Base-by-base conservation (phyloP, 2,888 invertebrate species). In the Pseudoips prasinana region DNA sequence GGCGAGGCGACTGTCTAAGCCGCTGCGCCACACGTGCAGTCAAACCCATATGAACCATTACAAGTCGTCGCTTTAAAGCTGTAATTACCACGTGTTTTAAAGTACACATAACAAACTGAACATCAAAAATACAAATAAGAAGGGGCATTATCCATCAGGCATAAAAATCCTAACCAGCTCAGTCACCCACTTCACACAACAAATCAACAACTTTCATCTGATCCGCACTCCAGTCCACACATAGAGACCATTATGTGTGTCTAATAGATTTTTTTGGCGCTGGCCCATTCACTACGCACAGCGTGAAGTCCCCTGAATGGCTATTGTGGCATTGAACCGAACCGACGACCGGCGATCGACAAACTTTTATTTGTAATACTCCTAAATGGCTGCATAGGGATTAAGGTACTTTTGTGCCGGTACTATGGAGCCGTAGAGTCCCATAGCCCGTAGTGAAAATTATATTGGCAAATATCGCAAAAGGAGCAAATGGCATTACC, bases 301-400 rank as follows among this genome's bases (percentile, higher is more conserved):
- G 87, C 87, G 76, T 84, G 88, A 73, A 67, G 75, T 66, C 79
- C 70, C 76, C 74, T 86, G 78, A 87, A 85, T 86, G 79, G 79
- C 74, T 49, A 86, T 86, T 88, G 83, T 86, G 73, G 71, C 68
- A 61, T 60, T 66, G 59, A 69, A 63, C 56, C 66, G 73, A 65
- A 60, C 57, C 75, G 63, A 46, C 58, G 59, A 60, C 58, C 64
- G 63, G 45, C 58, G 58, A 60, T 57, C 64, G 78, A 67, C 81
- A 75, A 84, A 85, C 83, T 86, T 84, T 81, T 88, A 87, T 86
- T 83, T 85, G 85, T 84, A 77, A 80, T 79, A 59, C 62, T 75
- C 74, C 80, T 87, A 87, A 87, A 87, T 87, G 85, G 78, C 81
- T 87, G 82, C 85, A 79, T 78, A 68, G 74, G 81, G 86, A 85